A percentile compares a stretch with the other conserved stretches of the same genome.
phyloP scores from a whole-genome alignment of 2,797 vertebrate species.

The Peromyscus eremicus region DNA sequence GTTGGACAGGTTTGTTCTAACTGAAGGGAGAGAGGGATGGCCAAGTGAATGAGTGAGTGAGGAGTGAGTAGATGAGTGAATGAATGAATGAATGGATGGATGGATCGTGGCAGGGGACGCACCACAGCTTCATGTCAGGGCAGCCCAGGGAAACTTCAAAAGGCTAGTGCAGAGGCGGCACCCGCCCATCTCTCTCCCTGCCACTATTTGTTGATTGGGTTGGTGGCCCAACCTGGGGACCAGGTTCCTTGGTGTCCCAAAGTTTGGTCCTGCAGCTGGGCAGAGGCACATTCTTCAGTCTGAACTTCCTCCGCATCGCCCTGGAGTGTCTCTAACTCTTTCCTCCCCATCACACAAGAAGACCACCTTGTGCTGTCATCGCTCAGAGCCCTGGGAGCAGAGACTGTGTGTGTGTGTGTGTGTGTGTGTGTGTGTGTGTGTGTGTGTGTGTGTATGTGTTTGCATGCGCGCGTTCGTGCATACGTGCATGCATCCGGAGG shows the following conservation, averaged over 20 bases:
- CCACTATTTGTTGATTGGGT: background rate
- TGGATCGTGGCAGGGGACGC: background rate
- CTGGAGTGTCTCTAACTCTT: background rate
- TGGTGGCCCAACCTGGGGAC: background rate
- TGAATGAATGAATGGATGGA: rapidly evolving
- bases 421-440: too few relatives aligned
- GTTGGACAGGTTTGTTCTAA: background rate
- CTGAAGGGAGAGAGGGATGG: background rate
- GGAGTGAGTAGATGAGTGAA: too few relatives aligned
- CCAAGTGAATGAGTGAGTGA: background rate
- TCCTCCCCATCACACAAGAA: background rate
- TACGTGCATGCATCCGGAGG: background rate
- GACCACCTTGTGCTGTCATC: background rate
- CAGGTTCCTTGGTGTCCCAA: background rate
- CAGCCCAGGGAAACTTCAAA: background rate
- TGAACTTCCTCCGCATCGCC: background rate
- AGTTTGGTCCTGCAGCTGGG: background rate
- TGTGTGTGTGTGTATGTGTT: too few relatives aligned
- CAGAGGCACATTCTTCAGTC: background rate
- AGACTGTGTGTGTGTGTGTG: background rate
- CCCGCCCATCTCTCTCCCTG: background rate
- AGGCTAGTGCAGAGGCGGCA: background rate
- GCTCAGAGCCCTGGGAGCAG: background rate
- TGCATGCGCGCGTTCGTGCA: too few relatives aligned
- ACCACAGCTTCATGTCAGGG: background rate